phyloP scores from a whole-genome alignment of 1,140 invertebrate species.

The Sinella curviseta region DNA sequence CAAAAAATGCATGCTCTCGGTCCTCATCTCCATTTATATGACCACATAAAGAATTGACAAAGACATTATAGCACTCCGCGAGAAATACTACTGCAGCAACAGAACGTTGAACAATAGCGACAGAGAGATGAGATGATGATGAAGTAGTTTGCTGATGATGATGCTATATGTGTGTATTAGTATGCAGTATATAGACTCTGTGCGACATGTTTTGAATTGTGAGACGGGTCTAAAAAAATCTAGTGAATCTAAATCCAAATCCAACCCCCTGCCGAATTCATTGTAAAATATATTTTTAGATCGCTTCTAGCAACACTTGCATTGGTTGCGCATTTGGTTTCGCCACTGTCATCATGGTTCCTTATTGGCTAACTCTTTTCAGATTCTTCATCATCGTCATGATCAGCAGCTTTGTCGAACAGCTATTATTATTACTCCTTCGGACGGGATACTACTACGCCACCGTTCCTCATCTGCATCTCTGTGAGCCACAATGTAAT shows the following conservation, averaged over 20 bases:
- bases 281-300: slow-evolving; percentile 7
- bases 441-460: not conserved
- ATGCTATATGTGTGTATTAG: not conserved
- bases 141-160: not conserved
- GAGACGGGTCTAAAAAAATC: slow-evolving; percentile 2
- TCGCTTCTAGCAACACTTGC: not conserved
- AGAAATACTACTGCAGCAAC: not conserved
- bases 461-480: not conserved
- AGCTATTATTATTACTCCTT: not conserved
- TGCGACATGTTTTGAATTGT: slow-evolving; percentile 17
- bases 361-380: slow-evolving; percentile 1
- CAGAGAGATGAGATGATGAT: not conserved
- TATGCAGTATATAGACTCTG: not conserved
- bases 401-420: not conserved
- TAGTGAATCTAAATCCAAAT: not conserved
- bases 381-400: not conserved
- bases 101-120: not conserved
- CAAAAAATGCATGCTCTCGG: not conserved
- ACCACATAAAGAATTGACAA: slow-evolving; percentile 14
- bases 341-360: slow-evolving; percentile 17
- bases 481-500: not conserved
- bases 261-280: slow-evolving; percentile 24
- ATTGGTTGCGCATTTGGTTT: slow-evolving; percentile 19
- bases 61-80: not conserved
- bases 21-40: slow-evolving; percentile 12